These are phyloP conservation scores for Tadarida brasiliensis DNA, from an alignment of 2,797 vertebrate species.

Conservation along the genomic window DNA sequence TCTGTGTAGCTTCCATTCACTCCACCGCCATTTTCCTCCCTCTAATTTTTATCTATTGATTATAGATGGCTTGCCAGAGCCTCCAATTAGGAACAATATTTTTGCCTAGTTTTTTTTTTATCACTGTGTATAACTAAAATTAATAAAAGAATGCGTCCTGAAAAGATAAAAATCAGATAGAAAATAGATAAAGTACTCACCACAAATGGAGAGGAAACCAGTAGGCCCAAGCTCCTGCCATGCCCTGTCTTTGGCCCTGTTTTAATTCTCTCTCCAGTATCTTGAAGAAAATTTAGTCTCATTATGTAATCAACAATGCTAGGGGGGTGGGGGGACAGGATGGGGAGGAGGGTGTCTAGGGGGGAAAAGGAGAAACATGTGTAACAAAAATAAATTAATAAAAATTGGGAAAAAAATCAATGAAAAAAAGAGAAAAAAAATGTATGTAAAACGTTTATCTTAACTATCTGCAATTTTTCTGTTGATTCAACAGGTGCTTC, in stretches of 20 bases:
- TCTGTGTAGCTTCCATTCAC: no score
- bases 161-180: background rate
- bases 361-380: no score
- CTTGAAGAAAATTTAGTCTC: background rate
- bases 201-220: background rate
- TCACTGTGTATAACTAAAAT: background rate
- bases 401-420: no score
- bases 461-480: background rate
- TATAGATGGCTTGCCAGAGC: background rate
- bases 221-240: background rate
- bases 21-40: no score
- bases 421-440: background rate
- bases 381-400: no score
- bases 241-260: background rate
- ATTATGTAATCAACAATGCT: background rate
- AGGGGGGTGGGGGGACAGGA: no score
- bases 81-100: background rate
- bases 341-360: no score
- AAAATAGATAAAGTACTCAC: background rate
- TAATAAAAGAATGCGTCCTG: background rate
- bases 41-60: constrained; percentile 13
- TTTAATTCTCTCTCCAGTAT: background rate
- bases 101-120: background rate
- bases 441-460: background rate
- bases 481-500: background rate